phyloP scores from a whole-genome alignment of 2,888 invertebrate genomes.

The Athrips mouffetella region DNA sequence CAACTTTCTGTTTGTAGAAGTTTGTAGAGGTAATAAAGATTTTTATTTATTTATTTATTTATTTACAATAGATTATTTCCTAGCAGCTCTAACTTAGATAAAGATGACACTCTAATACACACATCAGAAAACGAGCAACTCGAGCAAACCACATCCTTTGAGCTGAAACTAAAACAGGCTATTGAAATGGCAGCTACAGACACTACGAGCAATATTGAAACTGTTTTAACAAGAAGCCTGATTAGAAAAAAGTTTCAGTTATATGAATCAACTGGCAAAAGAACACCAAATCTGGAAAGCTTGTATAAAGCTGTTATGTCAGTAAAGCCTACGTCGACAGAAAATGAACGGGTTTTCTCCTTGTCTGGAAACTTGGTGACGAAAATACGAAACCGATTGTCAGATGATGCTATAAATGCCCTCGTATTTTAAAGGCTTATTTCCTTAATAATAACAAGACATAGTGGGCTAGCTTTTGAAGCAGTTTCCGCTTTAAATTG shows the following conservation, averaged over 20 bases:
- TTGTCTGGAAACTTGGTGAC: constrained; percentile 4
- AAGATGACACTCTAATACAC: too few species aligned
- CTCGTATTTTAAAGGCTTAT: constrained; percentile 6
- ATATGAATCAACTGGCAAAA: neutral
- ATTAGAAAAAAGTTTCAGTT: neutral
- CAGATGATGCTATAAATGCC: constrained; percentile 6
- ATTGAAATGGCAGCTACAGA: neutral
- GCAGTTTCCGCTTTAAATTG: too few species aligned
- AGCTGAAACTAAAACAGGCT: neutral
- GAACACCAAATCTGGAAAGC: neutral
- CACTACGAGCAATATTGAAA: neutral
- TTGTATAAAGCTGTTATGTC: neutral
- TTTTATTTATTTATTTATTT: too few species aligned
- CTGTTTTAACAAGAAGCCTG: neutral
- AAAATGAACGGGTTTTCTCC: constrained; percentile 7
- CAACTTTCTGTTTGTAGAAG: too few species aligned
- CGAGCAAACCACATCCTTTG: neutral
- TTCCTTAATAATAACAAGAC: neutral
- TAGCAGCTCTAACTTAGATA: too few species aligned
- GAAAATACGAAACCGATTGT: constrained; percentile 3
- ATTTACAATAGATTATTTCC: too few species aligned
- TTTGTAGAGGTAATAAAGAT: too few species aligned
- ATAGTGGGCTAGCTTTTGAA: too few species aligned
- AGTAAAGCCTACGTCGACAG: constrained; percentile 2
- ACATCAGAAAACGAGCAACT: too few species aligned